Percentiles rank a stretch among this genome's conserved stretches.
phyloP scores from a whole-genome alignment of 2,888 invertebrate species.

The Drosophila kambysellisi region DNA sequence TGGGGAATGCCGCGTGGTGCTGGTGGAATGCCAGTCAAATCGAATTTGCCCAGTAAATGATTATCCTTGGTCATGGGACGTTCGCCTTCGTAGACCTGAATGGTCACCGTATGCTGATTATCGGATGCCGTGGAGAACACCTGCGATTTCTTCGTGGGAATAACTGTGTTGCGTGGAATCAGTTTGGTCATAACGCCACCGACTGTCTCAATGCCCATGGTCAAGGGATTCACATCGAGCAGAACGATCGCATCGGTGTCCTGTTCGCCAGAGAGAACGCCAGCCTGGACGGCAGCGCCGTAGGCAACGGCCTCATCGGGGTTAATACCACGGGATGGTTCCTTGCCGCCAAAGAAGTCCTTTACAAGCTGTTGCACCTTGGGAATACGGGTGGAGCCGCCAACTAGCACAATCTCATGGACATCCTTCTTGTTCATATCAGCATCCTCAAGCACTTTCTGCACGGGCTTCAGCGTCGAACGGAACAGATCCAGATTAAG shows the following conservation, averaged over 20 bases:
- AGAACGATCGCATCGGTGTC: conserved; percentile 98
- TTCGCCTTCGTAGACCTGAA: conserved; percentile 99
- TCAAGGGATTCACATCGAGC: conserved; percentile 98
- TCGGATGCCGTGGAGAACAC: conserved; percentile 99
- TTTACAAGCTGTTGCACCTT: conserved; percentile 97
- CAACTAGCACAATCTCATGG: conserved; percentile 99
- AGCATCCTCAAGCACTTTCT: conserved; percentile 98
- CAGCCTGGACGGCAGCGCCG: conserved; percentile 99
- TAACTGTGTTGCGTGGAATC: conserved; percentile 98
- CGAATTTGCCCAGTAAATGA: conserved; percentile 99
- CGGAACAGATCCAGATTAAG: conserved; percentile 97
- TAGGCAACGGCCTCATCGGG: conserved; percentile 99
- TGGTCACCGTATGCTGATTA: conserved; percentile 99
- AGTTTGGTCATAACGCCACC: conserved; percentile 99
- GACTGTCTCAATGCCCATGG: conserved; percentile 99
- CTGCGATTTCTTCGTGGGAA: conserved; percentile 99
- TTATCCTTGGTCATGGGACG: conserved; percentile 99
- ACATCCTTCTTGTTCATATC: conserved; percentile 99
- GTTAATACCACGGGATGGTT: conserved; percentile 98
- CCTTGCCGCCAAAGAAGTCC: conserved; percentile 98
- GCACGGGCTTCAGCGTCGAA: conserved; percentile 97
- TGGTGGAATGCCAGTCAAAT: conserved; percentile 98
- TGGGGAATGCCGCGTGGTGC: conserved; percentile 97
- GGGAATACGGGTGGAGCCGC: conserved; percentile 99
- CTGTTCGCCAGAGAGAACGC: conserved; percentile 97